Base-by-base conservation (phyloP, 2,113 vertebrate genomes). In the Megalops atlanticus region DNA sequence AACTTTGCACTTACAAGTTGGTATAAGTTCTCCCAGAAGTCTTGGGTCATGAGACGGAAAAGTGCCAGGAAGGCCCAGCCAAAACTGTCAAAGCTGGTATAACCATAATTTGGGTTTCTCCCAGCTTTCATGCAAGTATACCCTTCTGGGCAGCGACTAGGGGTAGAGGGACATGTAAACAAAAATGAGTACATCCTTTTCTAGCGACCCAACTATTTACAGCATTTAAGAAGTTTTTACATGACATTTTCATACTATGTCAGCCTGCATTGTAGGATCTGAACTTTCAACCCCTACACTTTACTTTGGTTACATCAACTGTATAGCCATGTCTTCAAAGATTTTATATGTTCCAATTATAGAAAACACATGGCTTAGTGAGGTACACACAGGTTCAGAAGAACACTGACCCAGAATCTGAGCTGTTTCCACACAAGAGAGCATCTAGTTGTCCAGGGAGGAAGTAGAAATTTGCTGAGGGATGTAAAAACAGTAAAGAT, bases 1-100 rank as follows among this genome's bases (percentile, higher is more conserved):
- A 72, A 10, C 16, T 31, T 2, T 72, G 12, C 12, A 95, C 78
- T 39, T 93, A 96, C 95, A 94, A 96, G 90, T 81, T 95, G 94
- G 89, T 95, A 95, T 82, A 96, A 94, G 83, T 96, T 95, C 86
- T 96, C 95, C 95, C 95, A 96, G 33, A 77, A 96, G 87, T 96
- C 95, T 86, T 95, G 95, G 0, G 95, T 96, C 94, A 96, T 96
- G 82, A 96, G 94, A 77, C 94, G 93, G 88, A 96, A 95, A 47
- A 96, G 94, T 6, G 95, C 81, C 76, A 96, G 93, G 84, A 95
- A 96, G 74, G 95, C 95, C 95, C 95, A 96, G 87, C 94, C 94
- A 89, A 96, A 96, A 72, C 93, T 95, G 83, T 96, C 95, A 0
- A 94, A 96, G 85, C 92, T 96, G 84, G 95, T 96, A 86, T 96